Conservation (phyloP, 1,140 invertebrate species). For the Hesperophylax magnus region DNA sequence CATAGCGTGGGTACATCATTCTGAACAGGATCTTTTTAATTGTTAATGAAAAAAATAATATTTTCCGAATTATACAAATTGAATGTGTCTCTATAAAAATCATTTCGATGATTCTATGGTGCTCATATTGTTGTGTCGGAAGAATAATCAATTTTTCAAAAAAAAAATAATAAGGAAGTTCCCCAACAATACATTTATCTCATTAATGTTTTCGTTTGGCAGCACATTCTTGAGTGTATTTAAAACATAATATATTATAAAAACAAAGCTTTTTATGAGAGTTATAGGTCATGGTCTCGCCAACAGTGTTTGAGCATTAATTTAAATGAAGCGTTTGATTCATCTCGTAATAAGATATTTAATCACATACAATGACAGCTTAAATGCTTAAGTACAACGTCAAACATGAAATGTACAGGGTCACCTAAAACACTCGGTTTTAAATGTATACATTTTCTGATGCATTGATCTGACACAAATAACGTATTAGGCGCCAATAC, state of each 20-base stretch:
- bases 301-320: slow-evolving; percentile 16
- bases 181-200: slow-evolving; percentile 10
- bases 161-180: slow-evolving; percentile 8
- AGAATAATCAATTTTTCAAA: too few relatives aligned
- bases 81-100: too few relatives aligned
- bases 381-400: too few relatives aligned
- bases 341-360: not conserved
- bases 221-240: not conserved
- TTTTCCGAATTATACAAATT: too few relatives aligned
- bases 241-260: not conserved
- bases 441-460: not conserved
- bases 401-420: too few relatives aligned
- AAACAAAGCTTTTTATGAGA: slow-evolving; percentile 26
- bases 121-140: too few relatives aligned
- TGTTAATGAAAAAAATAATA: too few relatives aligned
- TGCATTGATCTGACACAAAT: not conserved
- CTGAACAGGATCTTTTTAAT: too few relatives aligned
- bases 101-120: too few relatives aligned
- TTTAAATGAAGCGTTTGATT: not conserved
- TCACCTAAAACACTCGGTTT: too few relatives aligned
- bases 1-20: too few relatives aligned
- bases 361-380: not conserved
- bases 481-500: too few relatives aligned
- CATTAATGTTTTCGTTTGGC: not conserved
- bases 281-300: slow-evolving; percentile 16